These are phyloP conservation scores for Aromia moschata DNA, from an alignment of 2,888 invertebrate genomes.

Conservation along the genomic window DNA sequence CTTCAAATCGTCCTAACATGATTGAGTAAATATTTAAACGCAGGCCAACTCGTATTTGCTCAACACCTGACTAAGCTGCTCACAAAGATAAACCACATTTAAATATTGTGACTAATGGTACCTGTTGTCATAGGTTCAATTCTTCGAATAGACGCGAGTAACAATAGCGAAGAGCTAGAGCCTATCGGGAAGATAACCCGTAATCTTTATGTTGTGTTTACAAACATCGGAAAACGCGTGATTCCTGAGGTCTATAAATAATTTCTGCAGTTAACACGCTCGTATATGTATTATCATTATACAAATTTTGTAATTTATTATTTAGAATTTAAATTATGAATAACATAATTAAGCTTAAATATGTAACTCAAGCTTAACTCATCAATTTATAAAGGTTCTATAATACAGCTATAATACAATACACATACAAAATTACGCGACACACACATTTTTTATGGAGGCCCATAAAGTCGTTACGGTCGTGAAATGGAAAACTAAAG, in stretches of 20 bases:
- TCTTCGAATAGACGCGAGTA: constrained; percentile 8
- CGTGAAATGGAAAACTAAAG: no score
- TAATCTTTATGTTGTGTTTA: constrained; percentile 22
- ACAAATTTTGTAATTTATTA: no score
- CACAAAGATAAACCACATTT: constrained; percentile 9
- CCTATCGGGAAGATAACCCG: constrained; percentile 10
- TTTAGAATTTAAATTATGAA: no score
- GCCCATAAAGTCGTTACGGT: no score
- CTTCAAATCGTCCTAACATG: not conserved
- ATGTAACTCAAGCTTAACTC: no score
- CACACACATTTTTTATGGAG: no score
- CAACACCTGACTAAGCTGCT: constrained; percentile 8
- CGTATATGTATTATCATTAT: no score
- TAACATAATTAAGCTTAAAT: no score
- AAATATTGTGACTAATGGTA: constrained; percentile 18
- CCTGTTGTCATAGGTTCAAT: constrained; percentile 8
- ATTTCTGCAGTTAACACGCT: no score
- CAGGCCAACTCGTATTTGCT: constrained; percentile 7
- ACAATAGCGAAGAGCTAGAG: constrained; percentile 2
- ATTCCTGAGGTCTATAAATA: constrained; percentile 6
- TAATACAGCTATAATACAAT: no score
- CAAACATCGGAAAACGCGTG: constrained; percentile 14
- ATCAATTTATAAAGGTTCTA: no score
- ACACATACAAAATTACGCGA: no score
- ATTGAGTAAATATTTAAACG: constrained; percentile 9